A percentile compares a stretch with the other conserved stretches of the same genome.
These are phyloP conservation scores for Morus bassanus DNA, from an alignment of 2,797 vertebrate genomes.

Conservation along the genomic window DNA sequence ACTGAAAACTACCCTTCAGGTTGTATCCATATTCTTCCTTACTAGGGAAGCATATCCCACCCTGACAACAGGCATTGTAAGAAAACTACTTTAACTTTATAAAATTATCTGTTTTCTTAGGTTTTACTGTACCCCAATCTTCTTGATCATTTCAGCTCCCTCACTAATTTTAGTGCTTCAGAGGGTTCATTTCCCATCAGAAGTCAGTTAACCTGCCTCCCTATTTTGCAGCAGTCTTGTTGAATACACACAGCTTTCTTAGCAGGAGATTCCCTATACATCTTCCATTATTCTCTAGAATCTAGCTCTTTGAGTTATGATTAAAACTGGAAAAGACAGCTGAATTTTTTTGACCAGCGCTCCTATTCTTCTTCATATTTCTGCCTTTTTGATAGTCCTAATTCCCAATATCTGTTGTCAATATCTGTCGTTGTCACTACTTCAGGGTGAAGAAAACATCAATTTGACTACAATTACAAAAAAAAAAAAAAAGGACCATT, in stretches of 20 bases:
- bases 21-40: not conserved
- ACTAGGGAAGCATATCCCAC: not conserved
- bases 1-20: not conserved
- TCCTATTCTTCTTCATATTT: not conserved
- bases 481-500: not conserved
- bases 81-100: not conserved
- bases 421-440: not conserved
- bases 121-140: not conserved
- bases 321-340: not conserved
- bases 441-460: not conserved
- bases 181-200: not conserved
- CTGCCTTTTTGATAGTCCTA: not conserved
- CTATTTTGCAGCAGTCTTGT: not conserved
- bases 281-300: not conserved
- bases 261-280: not conserved
- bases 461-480: not conserved
- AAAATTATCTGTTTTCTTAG: not conserved
- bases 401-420: not conserved
- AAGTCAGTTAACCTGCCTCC: not conserved
- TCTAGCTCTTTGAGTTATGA: not conserved
- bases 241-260: not conserved
- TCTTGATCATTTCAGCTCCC: not conserved
- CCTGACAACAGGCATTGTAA: not conserved
- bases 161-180: not conserved
- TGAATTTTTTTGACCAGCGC: not conserved